These are phyloP conservation scores for Protodeltote pygarga DNA, from an alignment of 2,888 invertebrate genomes.

Conservation along the genomic window DNA sequence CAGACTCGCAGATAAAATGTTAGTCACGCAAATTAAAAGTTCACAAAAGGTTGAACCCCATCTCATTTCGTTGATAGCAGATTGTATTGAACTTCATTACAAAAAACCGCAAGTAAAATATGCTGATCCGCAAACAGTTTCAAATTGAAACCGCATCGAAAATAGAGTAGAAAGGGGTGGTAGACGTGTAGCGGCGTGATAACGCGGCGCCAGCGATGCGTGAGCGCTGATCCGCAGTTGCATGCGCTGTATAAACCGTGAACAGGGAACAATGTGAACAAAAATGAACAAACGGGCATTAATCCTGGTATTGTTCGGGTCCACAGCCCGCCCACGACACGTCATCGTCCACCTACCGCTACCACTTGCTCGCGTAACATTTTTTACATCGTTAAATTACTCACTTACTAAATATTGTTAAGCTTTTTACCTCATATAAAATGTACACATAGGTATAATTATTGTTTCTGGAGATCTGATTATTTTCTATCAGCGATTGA, in stretches of 20 bases:
- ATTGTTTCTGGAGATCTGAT: too few relatives aligned
- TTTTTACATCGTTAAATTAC: conserved; percentile 31
- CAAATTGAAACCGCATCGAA: conserved; percentile 74
- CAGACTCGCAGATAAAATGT: conserved; percentile 21
- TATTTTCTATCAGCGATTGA: too few relatives aligned
- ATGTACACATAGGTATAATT: too few relatives aligned
- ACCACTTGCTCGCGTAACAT: conserved; percentile 51
- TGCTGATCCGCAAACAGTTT: conserved; percentile 79
- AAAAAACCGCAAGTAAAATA: conserved; percentile 74
- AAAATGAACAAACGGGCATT: conserved; percentile 69
- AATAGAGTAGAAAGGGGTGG: conserved; percentile 75
- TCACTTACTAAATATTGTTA: conserved; percentile 43
- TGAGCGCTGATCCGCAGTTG: conserved; percentile 66
- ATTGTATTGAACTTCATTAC: conserved; percentile 70
- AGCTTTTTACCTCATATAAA: too few relatives aligned
- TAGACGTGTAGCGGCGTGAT: conserved; percentile 72
- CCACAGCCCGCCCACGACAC: conserved; percentile 34
- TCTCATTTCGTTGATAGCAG: conserved; percentile 71
- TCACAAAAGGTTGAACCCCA: conserved; percentile 58
- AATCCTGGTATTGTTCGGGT: conserved; percentile 73
- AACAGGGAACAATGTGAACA: conserved; percentile 67
- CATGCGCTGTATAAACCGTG: conserved; percentile 62
- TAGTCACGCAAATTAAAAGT: conserved; percentile 16
- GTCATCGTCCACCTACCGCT: conserved; percentile 49
- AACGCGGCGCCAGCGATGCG: conserved; percentile 70